Percentiles rank a stretch among this genome's conserved stretches.
phyloP scores from a whole-genome alignment of 30 jellyfish, hydroid and myxozoan genomes.

The Chrysaora quinquecirrha region DNA sequence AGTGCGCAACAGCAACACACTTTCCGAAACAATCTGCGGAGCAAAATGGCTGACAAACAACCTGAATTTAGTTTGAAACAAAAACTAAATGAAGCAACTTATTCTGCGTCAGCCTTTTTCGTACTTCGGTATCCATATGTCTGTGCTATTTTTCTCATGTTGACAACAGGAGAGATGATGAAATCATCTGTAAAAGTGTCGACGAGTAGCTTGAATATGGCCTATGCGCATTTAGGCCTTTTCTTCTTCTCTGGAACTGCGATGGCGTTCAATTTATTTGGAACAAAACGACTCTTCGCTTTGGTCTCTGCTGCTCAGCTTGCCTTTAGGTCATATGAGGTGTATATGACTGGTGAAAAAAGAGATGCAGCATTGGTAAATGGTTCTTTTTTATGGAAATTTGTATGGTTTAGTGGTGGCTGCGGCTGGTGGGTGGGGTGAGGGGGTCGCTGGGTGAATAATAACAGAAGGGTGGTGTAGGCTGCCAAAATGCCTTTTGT shows the following conservation, averaged over 20 bases:
- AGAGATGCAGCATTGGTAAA: conserved; percentile 51
- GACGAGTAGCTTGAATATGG: conserved; percentile 18
- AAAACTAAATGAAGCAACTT: conserved; percentile 31
- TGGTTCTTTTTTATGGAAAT: too few relatives aligned
- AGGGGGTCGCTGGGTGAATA: too few relatives aligned
- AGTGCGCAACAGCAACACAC: too few relatives aligned
- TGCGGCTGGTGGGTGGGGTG: too few relatives aligned
- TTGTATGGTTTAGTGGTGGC: too few relatives aligned
- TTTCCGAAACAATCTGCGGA: too few relatives aligned
- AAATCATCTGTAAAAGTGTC: conserved; percentile 41
- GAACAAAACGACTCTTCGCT: conserved; percentile 75
- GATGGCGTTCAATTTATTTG: conserved; percentile 83
- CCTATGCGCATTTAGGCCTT: conserved; percentile 76
- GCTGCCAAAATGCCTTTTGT: too few relatives aligned
- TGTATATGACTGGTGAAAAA: conserved; percentile 45
- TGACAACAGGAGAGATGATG: conserved; percentile 78
- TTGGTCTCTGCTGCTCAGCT: conserved; percentile 65
- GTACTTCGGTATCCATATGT: conserved; percentile 89
- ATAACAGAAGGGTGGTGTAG: too few relatives aligned
- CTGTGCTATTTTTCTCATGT: conserved; percentile 85
- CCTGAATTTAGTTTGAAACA: conserved; percentile 23
- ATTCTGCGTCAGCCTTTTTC: conserved; percentile 37
- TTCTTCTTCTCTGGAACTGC: conserved; percentile 86
- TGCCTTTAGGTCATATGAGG: conserved; percentile 46
- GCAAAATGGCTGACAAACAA: too few relatives aligned